A percentile compares a stretch with the other conserved stretches of the same genome.
Evolutionary conservation across 1,140 invertebrate species (phyloP).

Genomic region (Panagrolaimus sp.): DNA sequence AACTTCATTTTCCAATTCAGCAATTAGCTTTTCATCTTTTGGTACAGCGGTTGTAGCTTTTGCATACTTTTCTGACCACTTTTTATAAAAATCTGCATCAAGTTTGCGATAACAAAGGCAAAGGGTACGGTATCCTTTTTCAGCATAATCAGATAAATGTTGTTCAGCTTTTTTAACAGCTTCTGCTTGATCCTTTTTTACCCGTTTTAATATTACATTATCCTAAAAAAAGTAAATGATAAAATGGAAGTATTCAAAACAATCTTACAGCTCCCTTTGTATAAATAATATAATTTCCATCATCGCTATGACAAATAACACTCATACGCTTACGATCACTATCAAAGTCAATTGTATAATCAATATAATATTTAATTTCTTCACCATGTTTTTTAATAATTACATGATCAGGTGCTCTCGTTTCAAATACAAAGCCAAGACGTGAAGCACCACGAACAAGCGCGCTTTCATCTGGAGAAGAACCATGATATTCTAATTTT

Average conservation of each 20-base stretch:
- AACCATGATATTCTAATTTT: constrained; percentile 77
- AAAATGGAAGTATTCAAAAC: constrained; percentile 46
- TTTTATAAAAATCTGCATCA: constrained; percentile 67
- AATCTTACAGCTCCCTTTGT: constrained; percentile 87
- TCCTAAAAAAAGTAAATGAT: constrained; percentile 59
- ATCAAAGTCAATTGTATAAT: constrained; percentile 87
- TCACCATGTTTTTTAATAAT: constrained; percentile 68
- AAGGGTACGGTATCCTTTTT: constrained; percentile 71
- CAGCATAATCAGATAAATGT: constrained; percentile 86
- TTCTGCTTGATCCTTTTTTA: constrained; percentile 60
- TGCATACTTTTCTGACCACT: constrained; percentile 74
- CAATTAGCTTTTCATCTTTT: constrained; percentile 73
- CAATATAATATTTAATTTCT: not conserved
- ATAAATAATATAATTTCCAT: constrained; percentile 75
- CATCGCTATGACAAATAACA: constrained; percentile 73
- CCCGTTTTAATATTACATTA: constrained; percentile 71
- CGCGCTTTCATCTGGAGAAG: constrained; percentile 93
- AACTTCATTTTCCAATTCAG: constrained; percentile 74
- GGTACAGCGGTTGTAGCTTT: constrained; percentile 71
- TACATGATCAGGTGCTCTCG: constrained; percentile 75
- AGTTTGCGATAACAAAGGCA: constrained; percentile 79
- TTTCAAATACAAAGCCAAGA: constrained; percentile 83
- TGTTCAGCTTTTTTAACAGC: constrained; percentile 68
- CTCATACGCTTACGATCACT: constrained; percentile 88
- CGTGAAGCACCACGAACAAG: constrained; percentile 80